phyloP scores from a whole-genome alignment of 2,113 vertebrate species.

The Pollimyrus isidori region DNA sequence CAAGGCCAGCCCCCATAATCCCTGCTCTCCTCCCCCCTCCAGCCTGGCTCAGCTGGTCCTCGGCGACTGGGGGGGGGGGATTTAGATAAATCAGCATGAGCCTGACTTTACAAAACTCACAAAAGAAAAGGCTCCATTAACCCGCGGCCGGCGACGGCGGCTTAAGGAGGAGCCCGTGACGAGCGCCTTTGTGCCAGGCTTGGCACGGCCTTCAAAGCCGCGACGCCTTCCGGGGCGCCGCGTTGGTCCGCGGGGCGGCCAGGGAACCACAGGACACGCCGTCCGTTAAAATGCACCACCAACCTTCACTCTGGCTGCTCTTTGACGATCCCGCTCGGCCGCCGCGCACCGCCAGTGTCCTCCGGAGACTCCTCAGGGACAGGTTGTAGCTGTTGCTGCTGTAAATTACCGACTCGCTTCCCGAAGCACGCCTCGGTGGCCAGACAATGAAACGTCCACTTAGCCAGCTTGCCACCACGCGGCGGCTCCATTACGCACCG shows the following conservation, averaged over 20 bases:
- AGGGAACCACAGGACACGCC: background rate
- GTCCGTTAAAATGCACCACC: background rate
- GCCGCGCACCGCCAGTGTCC: background rate
- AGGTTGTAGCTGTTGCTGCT: background rate
- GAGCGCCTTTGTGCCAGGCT: background rate
- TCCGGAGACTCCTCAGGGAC: background rate
- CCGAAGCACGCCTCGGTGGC: background rate
- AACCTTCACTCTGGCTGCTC: background rate
- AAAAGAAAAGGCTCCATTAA: conserved; percentile 11
- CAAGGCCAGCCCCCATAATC: background rate
- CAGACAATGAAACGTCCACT: background rate
- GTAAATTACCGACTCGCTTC: background rate
- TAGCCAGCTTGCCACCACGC: background rate
- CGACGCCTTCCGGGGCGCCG: background rate
- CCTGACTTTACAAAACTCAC: conserved; percentile 4
- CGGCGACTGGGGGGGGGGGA: background rate
- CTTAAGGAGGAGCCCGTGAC: conserved; percentile 11
- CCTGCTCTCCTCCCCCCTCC: background rate
- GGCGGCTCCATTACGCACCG: background rate
- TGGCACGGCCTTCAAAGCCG: conserved; percentile 2
- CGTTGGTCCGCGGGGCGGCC: background rate
- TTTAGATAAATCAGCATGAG: conserved; percentile 14
- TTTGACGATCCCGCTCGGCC: background rate
- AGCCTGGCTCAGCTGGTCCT: background rate
- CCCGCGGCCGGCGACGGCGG: background rate